Percentiles rank a stretch among this genome's conserved stretches.
Conservation (phyloP, 2,113 vertebrate genomes). For the Meleagris gallopavo region DNA sequence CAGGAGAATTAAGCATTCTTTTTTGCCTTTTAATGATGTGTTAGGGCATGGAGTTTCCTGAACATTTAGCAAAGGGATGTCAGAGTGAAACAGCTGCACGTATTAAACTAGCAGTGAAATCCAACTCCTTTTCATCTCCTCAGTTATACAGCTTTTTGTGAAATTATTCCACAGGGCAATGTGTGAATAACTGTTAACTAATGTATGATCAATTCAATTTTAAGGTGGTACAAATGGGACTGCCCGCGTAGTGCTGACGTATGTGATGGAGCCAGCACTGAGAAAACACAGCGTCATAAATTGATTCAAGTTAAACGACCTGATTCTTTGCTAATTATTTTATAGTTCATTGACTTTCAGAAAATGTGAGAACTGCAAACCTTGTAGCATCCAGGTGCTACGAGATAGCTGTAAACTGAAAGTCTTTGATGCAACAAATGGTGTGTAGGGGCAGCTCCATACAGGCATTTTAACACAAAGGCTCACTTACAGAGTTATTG, state of each 20-base stretch:
- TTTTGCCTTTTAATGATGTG: conserved; percentile 51
- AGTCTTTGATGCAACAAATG: conserved; percentile 75
- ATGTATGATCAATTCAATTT: conserved; percentile 18
- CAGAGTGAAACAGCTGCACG: conserved; percentile 66
- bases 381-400: conserved; percentile 46
- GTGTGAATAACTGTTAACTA: conserved; percentile 54
- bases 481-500: not conserved
- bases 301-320: conserved; percentile 29
- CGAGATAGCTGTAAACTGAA: conserved; percentile 61
- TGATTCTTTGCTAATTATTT: conserved; percentile 68
- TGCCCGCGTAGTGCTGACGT: conserved; percentile 19
- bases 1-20: not conserved
- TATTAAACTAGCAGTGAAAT: conserved; percentile 56
- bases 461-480: conserved; percentile 29
- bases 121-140: conserved; percentile 73
- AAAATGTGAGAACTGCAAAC: conserved; percentile 66
- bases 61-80: conserved; percentile 66
- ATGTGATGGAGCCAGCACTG: not conserved
- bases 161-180: conserved; percentile 48
- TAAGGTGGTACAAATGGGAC: conserved; percentile 44
- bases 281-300: conserved; percentile 43
- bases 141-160: conserved; percentile 52
- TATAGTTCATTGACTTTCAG: conserved; percentile 68
- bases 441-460: conserved; percentile 38
- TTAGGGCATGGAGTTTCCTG: conserved; percentile 42